Evolutionary conservation across 2,113 vertebrate genomes (phyloP).

Genomic region (Myodes glareolus): DNA sequence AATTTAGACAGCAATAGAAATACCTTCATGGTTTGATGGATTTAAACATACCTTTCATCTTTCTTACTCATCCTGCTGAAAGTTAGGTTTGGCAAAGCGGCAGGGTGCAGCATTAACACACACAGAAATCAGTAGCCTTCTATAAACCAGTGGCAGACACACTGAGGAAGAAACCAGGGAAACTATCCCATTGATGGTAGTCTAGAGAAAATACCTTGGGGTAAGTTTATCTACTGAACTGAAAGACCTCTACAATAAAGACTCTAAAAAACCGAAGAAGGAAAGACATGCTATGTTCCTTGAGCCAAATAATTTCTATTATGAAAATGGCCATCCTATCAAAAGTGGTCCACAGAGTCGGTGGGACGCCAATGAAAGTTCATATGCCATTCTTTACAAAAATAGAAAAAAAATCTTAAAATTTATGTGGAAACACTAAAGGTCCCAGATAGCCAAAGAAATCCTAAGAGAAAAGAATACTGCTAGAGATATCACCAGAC

Average conservation of each 20-base stretch:
- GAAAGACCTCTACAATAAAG: not conserved
- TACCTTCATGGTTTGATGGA: not conserved
- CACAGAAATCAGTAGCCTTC: not conserved
- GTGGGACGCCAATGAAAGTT: not conserved
- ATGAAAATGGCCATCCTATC: too few species aligned
- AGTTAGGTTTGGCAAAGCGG: not conserved
- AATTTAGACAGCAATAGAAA: constrained; percentile 20
- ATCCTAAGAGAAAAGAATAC: not conserved
- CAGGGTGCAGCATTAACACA: not conserved
- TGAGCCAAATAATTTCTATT: not conserved
- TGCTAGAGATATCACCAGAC: too few species aligned
- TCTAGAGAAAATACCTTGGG: not conserved
- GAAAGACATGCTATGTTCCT: not conserved
- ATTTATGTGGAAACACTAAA: not conserved
- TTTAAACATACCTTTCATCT: constrained; percentile 4
- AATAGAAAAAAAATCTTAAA: not conserved
- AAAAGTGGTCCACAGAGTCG: not conserved
- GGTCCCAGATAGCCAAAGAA: not conserved
- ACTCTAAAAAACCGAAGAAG: not conserved
- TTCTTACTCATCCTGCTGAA: constrained; percentile 16
- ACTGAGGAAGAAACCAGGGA: not conserved
- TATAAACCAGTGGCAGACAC: not conserved
- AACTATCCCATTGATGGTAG: not conserved
- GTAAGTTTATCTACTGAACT: not conserved
- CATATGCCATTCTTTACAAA: not conserved